These are phyloP conservation scores for Myioborus melanocephalus DNA, from an alignment of 2,797 vertebrate species.

Conservation along the genomic window DNA sequence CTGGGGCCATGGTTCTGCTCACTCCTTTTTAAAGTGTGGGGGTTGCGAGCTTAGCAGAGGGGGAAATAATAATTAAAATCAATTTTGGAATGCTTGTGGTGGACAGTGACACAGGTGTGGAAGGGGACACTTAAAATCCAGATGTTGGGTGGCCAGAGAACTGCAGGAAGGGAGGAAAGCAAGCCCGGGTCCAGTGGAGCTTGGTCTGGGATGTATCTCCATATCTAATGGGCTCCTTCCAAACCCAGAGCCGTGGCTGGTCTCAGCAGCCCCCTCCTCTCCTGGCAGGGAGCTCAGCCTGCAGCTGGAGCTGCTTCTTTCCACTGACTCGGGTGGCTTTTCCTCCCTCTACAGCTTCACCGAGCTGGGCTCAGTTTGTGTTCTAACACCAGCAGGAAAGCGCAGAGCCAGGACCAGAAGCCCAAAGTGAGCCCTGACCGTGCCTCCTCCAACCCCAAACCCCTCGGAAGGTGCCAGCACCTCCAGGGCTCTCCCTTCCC, in stretches of 20 bases:
- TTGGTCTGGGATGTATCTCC: neutral
- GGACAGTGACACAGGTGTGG: neutral
- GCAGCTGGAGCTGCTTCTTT: neutral
- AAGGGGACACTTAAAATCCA: neutral
- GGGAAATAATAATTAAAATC: neutral
- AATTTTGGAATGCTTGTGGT: neutral
- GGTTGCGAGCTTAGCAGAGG: fast-evolving
- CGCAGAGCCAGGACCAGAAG: neutral
- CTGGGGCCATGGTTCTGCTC: slow-evolving; percentile 14
- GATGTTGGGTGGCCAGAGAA: neutral
- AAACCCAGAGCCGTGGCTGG: neutral
- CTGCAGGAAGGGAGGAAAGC: neutral
- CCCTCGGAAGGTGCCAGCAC: fast-evolving
- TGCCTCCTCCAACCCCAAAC: neutral
- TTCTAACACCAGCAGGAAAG: neutral
- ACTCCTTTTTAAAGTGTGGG: neutral
- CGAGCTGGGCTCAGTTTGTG: neutral
- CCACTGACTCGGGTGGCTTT: neutral
- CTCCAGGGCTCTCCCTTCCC: neutral
- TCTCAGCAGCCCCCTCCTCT: neutral
- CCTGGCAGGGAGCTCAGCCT: neutral
- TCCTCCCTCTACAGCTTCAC: neutral
- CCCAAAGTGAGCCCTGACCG: neutral
- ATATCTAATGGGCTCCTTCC: neutral
- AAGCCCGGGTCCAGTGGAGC: fast-evolving